Conservation (phyloP, 2,888 invertebrate species). For the Neoscelio sp. region DNA sequence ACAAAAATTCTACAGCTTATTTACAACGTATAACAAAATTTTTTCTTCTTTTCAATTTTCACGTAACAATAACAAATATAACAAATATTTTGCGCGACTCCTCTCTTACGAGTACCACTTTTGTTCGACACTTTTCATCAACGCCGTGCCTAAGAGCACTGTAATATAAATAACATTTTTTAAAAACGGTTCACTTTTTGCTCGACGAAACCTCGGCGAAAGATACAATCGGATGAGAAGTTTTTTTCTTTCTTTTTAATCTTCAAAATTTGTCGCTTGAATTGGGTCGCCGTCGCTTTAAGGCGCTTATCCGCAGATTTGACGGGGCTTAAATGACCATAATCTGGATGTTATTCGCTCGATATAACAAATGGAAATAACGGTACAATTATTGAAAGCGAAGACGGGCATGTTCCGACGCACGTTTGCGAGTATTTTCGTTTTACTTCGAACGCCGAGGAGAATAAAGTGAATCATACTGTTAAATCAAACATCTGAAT, state of each 20-base stretch:
- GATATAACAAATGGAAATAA: constrained; percentile 25
- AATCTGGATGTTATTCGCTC: constrained; percentile 6
- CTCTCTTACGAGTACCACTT: too few species aligned
- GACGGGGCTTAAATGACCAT: constrained; percentile 8
- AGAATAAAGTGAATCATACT: constrained; percentile 50
- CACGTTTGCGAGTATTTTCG: constrained; percentile 18
- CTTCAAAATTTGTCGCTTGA: constrained; percentile 2
- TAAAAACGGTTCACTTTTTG: too few species aligned
- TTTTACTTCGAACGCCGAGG: constrained; percentile 13
- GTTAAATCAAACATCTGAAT: constrained; percentile 54
- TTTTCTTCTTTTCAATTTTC: too few species aligned
- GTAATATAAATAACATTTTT: too few species aligned
- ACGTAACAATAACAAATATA: too few species aligned
- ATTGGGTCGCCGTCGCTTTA: constrained; percentile 14
- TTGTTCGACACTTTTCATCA: too few species aligned
- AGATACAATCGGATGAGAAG: too few species aligned
- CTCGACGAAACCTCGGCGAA: too few species aligned
- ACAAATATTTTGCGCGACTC: too few species aligned
- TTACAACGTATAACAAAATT: too few species aligned
- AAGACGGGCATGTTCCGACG: not conserved
- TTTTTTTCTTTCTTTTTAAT: constrained; percentile 14
- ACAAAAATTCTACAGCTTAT: too few species aligned
- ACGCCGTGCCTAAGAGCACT: too few species aligned
- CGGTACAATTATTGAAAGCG: constrained; percentile 14
- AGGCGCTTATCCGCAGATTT: constrained; percentile 31